Evolutionary conservation across 2,797 vertebrate species (phyloP), one percentile per base, ranked within the genome.

Genomic region (Huso huso): DNA sequence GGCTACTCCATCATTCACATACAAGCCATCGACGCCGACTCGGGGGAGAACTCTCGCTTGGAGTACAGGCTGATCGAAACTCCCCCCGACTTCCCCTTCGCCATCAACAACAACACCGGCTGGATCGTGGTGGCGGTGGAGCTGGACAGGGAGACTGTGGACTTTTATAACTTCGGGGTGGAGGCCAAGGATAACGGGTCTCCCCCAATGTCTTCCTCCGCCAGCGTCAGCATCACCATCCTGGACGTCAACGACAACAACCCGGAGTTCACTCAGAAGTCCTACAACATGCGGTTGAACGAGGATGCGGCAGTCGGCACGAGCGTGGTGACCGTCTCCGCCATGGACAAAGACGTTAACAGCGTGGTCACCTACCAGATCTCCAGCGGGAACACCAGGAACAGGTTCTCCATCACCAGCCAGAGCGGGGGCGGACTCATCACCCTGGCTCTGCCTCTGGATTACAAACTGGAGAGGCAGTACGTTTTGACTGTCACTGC

Each of bases 231-330:
- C 10, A 92, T 99, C 84, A 97, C 93, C 0, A 55, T 99, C 67
- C 76, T 98, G 48, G 96, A 99, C 0, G 94, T 99, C 65, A 99
- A 99, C 0, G 96, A 99, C 82, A 99, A 99, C 84, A 96, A 94
- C 76, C 96, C 96, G 0, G 90, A 97, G 85, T 99, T 99, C 72
- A 95, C 92, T 0, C 94, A 92, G 50, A 89, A 87, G 37, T 89
- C 92, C 0, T 97, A 99, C 37, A 71, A 88, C 0, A 87, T 94
- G 80, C 84, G 95, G 4, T 89, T 99, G 72, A 99, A 99, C 0
- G 96, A 99, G 79, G 96, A 99, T 0, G 96, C 96, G 0, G 86
- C 90, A 0, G 93, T 99, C 58, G 95, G 96, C 48, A 97, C 89
- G 58, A 97, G 95, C 0, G 95, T 98, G 69, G 88, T 97, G 71